Percentiles rank a stretch among this genome's conserved stretches.
Evolutionary conservation across 2,797 vertebrate genomes (phyloP).

Genomic region (Emys orbicularis): DNA sequence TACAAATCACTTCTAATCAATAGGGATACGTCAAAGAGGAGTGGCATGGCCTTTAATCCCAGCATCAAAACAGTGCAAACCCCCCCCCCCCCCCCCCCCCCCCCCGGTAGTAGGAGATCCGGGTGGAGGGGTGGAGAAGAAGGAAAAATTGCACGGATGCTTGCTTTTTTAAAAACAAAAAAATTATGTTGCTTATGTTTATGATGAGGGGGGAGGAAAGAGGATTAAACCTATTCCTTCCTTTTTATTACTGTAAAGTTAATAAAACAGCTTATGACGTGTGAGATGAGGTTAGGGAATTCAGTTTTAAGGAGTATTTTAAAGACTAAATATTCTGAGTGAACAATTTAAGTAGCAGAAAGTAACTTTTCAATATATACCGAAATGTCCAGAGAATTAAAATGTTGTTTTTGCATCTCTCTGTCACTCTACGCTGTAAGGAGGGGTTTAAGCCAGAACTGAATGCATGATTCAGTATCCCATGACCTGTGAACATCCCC

Average conservation of each 20-base stretch:
- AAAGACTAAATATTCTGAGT: background rate
- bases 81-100: no score
- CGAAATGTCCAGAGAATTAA: background rate
- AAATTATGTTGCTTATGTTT: background rate
- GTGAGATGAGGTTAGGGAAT: fast-evolving
- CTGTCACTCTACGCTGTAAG: fast-evolving
- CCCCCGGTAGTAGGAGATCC: background rate
- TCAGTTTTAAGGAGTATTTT: background rate
- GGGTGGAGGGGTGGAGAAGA: background rate
- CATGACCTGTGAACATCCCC: background rate
- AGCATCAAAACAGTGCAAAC: background rate
- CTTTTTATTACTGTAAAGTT: background rate
- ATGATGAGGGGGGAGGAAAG: no score
- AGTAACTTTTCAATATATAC: background rate
- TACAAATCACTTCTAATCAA: background rate
- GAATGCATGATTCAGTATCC: background rate
- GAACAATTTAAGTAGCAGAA: background rate
- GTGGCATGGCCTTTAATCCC: background rate
- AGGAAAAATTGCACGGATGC: background rate
- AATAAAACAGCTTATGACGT: background rate
- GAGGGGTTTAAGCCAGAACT: background rate
- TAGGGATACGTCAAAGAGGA: background rate
- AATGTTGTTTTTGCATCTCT: background rate
- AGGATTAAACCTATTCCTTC: background rate
- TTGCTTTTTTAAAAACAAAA: background rate